A percentile compares a stretch with the other conserved stretches of the same genome.
Conservation (phyloP, 2,797 vertebrate genomes). For the Morelia viridis region DNA sequence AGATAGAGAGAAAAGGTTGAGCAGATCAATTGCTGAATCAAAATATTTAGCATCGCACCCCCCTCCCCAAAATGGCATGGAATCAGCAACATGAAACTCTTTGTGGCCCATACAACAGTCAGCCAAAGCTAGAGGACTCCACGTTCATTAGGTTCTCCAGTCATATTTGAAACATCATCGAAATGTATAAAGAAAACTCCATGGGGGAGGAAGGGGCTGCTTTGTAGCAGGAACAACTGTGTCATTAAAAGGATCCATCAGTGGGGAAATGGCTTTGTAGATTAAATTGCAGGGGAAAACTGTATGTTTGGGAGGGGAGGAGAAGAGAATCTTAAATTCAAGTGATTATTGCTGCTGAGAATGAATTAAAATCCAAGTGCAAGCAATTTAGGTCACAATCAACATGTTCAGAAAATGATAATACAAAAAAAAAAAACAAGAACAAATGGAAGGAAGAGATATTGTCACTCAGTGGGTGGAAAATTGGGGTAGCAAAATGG, state of each 20-base stretch:
- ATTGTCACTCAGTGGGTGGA: neutral
- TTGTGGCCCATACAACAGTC: neutral
- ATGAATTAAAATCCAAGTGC: conserved; percentile 38
- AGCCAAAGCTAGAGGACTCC: neutral
- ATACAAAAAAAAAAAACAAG: neutral
- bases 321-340: conserved; percentile 22
- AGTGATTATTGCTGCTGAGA: conserved; percentile 24
- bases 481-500: neutral
- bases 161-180: conserved; percentile 13
- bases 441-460: neutral
- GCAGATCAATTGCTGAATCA: neutral
- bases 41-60: neutral
- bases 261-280: conserved; percentile 16
- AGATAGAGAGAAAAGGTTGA: neutral
- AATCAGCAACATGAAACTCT: neutral
- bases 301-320: neutral
- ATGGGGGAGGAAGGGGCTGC: neutral
- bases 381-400: conserved; percentile 34
- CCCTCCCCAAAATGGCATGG: neutral
- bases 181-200: conserved; percentile 23
- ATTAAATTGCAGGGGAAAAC: conserved; percentile 38
- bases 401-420: conserved; percentile 16
- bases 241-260: conserved; percentile 34
- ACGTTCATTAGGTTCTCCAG: conserved; percentile 15
- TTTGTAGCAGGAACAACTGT: neutral